Evolutionary conservation across 2,113 vertebrate genomes (phyloP), one percentile per base, ranked within the genome.

Genomic region (Engystomops pustulosus): DNA sequence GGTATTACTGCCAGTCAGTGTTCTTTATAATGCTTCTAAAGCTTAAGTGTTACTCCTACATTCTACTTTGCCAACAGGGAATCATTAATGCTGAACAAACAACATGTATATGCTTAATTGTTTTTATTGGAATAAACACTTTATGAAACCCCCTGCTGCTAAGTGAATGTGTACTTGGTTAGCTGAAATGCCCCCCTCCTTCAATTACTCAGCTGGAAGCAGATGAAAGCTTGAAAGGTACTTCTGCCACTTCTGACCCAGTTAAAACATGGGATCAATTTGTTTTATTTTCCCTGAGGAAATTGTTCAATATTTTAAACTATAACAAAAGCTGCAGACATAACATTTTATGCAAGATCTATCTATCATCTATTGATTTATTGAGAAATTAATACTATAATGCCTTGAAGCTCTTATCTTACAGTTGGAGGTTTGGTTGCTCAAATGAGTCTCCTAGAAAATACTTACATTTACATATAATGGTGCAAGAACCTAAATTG

Each of bases 81-180:
- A 87, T 90, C 88, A 88, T 88, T 90, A 89, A 90, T 53, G 71
- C 78, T 60, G 72, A 87, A 88, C 87, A 68, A 79, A 86, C 30
- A 88, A 20, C 79, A 81, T 34, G 65, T 86, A 86, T 87, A 80
- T 62, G 77, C 82, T 88, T 89, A 88, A 89, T 86, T 88, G 88
- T 90, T 90, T 90, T 86, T 88, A 88, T 85, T 86, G 89, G 87
- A 89, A 90, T 90, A 88, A 88, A 89, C 69, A 88, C 85, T 86
- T 78, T n/a, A 51, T 41, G 36, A 82, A 87, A 86, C 81, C 88
- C 85, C 90, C 86, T 85, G 86, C 86, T 0, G 14, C 86, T 90
- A 89, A 90, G 89, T 80, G 82, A 88, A 88, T 85, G 67, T 14
- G 41, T 18, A 44, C 76, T 45, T 60, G 85, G 83, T 88, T 88